These are phyloP conservation scores for Drosophila hamatofila DNA, from an alignment of 2,888 invertebrate species.

Conservation along the genomic window DNA sequence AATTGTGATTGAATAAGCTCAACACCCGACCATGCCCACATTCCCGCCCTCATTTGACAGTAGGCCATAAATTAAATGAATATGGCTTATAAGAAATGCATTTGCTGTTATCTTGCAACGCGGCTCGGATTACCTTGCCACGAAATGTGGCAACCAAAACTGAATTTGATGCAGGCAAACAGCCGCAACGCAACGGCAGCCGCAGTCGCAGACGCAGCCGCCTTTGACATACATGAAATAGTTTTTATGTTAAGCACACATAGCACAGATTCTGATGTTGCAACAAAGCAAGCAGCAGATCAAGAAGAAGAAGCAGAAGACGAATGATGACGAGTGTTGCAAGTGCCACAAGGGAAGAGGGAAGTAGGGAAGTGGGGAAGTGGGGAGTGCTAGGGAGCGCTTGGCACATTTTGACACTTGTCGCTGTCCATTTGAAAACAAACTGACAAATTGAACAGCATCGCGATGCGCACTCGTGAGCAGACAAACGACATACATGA, in stretches of 20 bases:
- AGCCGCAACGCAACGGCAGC: slow-evolving; percentile 6
- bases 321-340: slow-evolving; percentile 9
- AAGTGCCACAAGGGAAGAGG: slow-evolving; percentile 17
- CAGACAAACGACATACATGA: slow-evolving; percentile 10
- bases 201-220: slow-evolving; percentile 38
- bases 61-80: slow-evolving; percentile 21
- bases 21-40: not conserved
- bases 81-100: slow-evolving; percentile 36
- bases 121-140: slow-evolving; percentile 48
- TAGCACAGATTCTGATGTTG: slow-evolving; percentile 42
- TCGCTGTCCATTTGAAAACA: slow-evolving; percentile 57
- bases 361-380: not conserved
- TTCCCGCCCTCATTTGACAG: slow-evolving; percentile 33
- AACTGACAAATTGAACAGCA: slow-evolving; percentile 64
- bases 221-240: slow-evolving; percentile 56
- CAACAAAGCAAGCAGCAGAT: slow-evolving; percentile 23
- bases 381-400: not conserved
- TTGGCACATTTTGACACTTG: slow-evolving; percentile 61
- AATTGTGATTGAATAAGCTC: slow-evolving; percentile 55
- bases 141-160: slow-evolving; percentile 13
- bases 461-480: slow-evolving; percentile 13
- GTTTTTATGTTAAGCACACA: slow-evolving; percentile 23
- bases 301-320: not conserved
- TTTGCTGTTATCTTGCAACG: slow-evolving; percentile 19
- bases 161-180: slow-evolving; percentile 41